A percentile compares a stretch with the other conserved stretches of the same genome.
Conservation (phyloP, 2,888 invertebrate species). For the Prenolepis imparis region DNA sequence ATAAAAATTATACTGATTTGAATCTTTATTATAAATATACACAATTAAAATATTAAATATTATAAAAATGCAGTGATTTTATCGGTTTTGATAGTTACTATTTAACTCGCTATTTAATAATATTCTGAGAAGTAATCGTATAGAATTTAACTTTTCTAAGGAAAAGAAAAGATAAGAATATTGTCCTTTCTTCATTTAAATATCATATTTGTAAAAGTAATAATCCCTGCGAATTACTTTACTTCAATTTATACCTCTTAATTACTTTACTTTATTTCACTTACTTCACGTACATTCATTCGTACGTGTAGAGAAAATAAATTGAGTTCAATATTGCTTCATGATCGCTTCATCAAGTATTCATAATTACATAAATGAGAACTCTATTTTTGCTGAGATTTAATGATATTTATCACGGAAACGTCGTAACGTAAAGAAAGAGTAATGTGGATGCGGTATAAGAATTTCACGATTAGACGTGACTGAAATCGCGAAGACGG, state of each 20-base stretch:
- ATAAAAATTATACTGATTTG: constrained; percentile 1
- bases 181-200: constrained; percentile 17
- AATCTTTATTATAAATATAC: neutral
- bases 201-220: constrained; percentile 26
- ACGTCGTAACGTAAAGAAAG: constrained; percentile 19
- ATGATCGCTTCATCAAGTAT: constrained; percentile 39
- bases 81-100: neutral
- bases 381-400: constrained; percentile 25
- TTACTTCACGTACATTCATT: neutral
- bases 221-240: neutral
- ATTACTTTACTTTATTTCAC: neutral
- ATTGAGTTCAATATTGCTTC: constrained; percentile 59
- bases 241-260: neutral
- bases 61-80: constrained; percentile 2
- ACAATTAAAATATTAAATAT: constrained; percentile 1
- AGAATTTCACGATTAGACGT: constrained; percentile 52
- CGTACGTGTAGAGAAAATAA: constrained; percentile 11
- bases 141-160: constrained; percentile 24
- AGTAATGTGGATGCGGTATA: constrained; percentile 22
- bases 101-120: neutral
- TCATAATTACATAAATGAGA: constrained; percentile 53
- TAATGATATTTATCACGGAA: constrained; percentile 36
- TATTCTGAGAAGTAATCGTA: neutral
- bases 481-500: constrained; percentile 61
- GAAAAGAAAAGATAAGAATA: constrained; percentile 44